Evolutionary conservation across 2,888 invertebrate genomes (phyloP).

Genomic region (Andricus quercusramuli): DNA sequence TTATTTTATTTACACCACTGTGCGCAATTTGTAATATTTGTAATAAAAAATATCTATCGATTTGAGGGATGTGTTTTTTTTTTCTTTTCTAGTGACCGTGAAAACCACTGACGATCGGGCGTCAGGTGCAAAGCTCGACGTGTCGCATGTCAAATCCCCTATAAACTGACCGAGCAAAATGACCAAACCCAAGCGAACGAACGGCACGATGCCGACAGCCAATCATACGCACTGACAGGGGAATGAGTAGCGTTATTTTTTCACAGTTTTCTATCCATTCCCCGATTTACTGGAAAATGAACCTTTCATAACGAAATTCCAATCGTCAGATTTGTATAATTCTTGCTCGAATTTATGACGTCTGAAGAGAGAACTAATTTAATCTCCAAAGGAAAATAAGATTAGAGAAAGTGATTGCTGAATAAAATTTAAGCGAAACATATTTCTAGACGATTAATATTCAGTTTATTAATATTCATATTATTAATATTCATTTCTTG

Average conservation of each 20-base stretch:
- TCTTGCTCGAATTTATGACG: neutral
- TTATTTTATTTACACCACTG: neutral
- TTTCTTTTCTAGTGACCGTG: slow-evolving; percentile 60
- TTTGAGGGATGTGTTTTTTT: neutral
- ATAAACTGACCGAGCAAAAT: slow-evolving; percentile 64
- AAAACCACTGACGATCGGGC: slow-evolving; percentile 68
- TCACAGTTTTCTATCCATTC: slow-evolving; percentile 37
- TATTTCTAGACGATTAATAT: neutral
- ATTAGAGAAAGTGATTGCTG: neutral
- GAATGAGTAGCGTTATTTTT: slow-evolving; percentile 53
- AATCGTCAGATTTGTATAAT: slow-evolving; percentile 21
- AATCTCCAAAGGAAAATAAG: neutral
- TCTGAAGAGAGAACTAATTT: neutral
- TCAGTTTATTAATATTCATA: neutral
- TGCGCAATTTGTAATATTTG: neutral
- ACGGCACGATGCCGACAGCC: slow-evolving; percentile 66
- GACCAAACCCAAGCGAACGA: slow-evolving; percentile 64
- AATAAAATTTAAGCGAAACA: neutral
- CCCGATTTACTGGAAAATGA: slow-evolving; percentile 38
- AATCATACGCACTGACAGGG: slow-evolving; percentile 67
- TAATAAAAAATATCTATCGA: neutral
- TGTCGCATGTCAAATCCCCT: slow-evolving; percentile 69
- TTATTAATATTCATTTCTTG: neutral
- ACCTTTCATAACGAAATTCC: slow-evolving; percentile 6
- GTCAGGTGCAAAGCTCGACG: slow-evolving; percentile 71